Conservation (phyloP, 2,797 vertebrate species). For the Anas capensis region DNA sequence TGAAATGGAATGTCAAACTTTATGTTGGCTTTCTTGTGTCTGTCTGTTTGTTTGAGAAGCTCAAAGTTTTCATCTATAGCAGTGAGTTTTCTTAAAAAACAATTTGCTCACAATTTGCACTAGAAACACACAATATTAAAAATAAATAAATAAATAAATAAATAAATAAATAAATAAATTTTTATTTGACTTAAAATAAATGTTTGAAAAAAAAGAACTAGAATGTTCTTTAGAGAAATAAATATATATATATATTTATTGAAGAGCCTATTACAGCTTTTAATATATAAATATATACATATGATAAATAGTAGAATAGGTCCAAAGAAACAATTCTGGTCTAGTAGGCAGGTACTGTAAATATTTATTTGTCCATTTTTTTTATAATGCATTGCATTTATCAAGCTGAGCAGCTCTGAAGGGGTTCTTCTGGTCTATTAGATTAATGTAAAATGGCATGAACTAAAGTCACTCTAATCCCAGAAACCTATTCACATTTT, state of each 20-base stretch:
- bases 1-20: background rate
- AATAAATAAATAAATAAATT: background rate
- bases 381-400: background rate
- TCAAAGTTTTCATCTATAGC: background rate
- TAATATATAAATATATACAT: background rate
- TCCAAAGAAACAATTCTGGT: conserved; percentile 10
- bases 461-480: background rate
- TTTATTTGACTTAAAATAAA: background rate
- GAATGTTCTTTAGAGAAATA: background rate
- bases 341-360: conserved; percentile 13
- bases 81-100: background rate
- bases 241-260: background rate
- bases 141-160: background rate
- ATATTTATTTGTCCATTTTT: background rate
- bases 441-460: background rate
- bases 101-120: background rate
- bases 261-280: background rate
- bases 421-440: background rate
- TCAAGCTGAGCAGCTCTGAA: conserved; percentile 1
- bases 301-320: conserved; percentile 1
- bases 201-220: background rate
- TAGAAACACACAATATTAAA: background rate
- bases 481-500: background rate
- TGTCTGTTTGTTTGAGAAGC: background rate
- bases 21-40: background rate